phyloP scores from a whole-genome alignment of 2,113 vertebrate species.

The Cyanocitta stelleri region DNA sequence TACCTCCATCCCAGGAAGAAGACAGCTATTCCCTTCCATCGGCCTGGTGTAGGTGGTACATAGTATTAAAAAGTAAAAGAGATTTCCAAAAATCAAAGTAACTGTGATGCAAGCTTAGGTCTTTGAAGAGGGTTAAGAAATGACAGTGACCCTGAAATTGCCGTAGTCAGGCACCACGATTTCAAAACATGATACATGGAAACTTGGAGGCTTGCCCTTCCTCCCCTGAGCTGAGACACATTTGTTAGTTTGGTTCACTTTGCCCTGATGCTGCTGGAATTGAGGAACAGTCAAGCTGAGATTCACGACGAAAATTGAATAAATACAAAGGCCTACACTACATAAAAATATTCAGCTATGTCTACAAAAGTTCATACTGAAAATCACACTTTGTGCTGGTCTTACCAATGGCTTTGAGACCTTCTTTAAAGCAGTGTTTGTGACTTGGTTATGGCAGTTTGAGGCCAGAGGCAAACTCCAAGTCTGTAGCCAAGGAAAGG shows the following conservation, averaged over 20 bases:
- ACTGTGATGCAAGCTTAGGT: background rate
- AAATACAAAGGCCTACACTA: background rate
- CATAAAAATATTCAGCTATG: background rate
- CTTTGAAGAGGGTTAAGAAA: background rate
- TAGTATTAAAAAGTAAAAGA: background rate
- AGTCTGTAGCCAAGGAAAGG: background rate
- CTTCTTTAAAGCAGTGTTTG: background rate
- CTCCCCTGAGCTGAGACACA: background rate
- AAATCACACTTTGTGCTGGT: background rate
- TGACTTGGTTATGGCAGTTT: background rate
- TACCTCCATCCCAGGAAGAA: background rate
- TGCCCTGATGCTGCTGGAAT: fast-evolving
- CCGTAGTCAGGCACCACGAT: background rate
- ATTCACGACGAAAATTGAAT: fast-evolving
- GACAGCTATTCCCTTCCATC: background rate
- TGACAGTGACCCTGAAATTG: background rate
- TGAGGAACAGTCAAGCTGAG: background rate
- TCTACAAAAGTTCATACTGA: background rate
- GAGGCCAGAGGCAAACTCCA: background rate
- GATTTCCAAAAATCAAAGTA: background rate
- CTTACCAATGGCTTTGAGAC: background rate
- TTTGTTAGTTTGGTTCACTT: background rate
- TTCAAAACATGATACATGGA: background rate
- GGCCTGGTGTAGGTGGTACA: background rate
- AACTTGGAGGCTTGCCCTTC: background rate